Base-by-base conservation (phyloP, 2,113 vertebrate species). In the Pseudonaja textilis region DNA sequence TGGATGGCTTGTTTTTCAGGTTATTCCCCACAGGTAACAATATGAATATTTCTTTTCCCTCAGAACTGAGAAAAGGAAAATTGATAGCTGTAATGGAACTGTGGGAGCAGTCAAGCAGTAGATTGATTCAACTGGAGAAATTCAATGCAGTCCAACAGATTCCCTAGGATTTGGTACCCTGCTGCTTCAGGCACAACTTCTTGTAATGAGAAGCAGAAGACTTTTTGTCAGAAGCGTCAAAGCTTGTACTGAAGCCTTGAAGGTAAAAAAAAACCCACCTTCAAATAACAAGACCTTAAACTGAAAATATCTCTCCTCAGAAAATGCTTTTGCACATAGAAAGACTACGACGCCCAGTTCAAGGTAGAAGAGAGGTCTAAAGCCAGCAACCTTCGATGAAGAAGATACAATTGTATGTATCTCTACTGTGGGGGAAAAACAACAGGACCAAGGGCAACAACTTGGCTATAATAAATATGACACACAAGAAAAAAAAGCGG, bases 61-160 rank as follows among this genome's bases (percentile, higher is more conserved):
- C 90, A 95, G 94, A 95, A 90, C 74, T 93, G 92, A 97, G 91
- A 94, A 96, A 97, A 97, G 93, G 95, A 97, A 96, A 97, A 97
- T 94, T 96, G 96, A 96, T 89, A 96, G 91, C 93, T 96, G 94
- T 95, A 97, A 96, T 95, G 92, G 95, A 97, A 96, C 94, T 95
- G 88, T 92, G 95, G 96, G 94, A 93, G 96, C 96, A 97, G 95
- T 93, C 96, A 97, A 96, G 96, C 97, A 97, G 95, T 94, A 97
- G 96, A 97, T 93, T 97, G 97, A 97, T 97, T 97, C 97, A 97
- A 97, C 91, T 95, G 96, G 94, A 98, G 96, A 97, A 97, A 97
- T 95, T 95, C 94, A 97, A 94, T 88, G 91, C 93, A 97, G 97
- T 96, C 96, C 96, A 93, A 93, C 96, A 97, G 96, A 97, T 95